Percentiles rank a stretch among this genome's conserved stretches.
These are phyloP conservation scores for Hyaena hyaena DNA, from an alignment of 2,113 vertebrate species.

Conservation along the genomic window DNA sequence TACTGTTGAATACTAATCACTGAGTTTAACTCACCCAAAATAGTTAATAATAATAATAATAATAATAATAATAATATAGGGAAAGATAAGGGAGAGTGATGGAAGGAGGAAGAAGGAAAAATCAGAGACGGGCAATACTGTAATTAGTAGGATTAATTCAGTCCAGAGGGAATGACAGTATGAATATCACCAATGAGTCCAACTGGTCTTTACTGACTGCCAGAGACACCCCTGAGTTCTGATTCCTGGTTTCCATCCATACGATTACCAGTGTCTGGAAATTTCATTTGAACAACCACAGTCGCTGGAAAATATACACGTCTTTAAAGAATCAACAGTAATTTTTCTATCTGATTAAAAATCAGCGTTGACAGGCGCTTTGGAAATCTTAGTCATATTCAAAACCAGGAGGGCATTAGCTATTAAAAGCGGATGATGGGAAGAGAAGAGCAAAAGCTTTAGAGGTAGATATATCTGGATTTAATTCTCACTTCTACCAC, in stretches of 20 bases:
- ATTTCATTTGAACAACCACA: slow-evolving; percentile 39
- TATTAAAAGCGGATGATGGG: background rate
- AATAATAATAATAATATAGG: slow-evolving; percentile 27
- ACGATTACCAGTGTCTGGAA: slow-evolving; percentile 30
- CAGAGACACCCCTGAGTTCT: slow-evolving; percentile 63
- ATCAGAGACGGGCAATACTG: background rate
- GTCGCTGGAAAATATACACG: slow-evolving; percentile 43
- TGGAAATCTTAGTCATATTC: background rate
- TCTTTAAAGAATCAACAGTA: slow-evolving; percentile 41
- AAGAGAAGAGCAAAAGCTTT: background rate
- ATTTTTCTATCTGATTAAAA: slow-evolving; percentile 64
- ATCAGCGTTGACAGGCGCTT: slow-evolving; percentile 23
- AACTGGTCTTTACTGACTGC: slow-evolving; percentile 62
- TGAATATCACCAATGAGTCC: slow-evolving; percentile 75
- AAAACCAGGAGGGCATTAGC: background rate
- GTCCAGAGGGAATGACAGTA: slow-evolving; percentile 77
- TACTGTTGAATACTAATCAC: background rate
- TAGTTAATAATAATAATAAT: slow-evolving; percentile 54
- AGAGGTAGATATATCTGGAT: background rate
- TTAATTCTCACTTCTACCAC: background rate
- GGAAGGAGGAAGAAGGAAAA: background rate
- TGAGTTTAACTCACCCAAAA: slow-evolving; percentile 45
- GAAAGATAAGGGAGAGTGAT: background rate
- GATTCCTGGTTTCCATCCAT: slow-evolving; percentile 11
- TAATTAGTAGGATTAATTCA: slow-evolving; percentile 77